phyloP scores from a whole-genome alignment of 2,797 vertebrate genomes.

The Pangasius krempfi region DNA sequence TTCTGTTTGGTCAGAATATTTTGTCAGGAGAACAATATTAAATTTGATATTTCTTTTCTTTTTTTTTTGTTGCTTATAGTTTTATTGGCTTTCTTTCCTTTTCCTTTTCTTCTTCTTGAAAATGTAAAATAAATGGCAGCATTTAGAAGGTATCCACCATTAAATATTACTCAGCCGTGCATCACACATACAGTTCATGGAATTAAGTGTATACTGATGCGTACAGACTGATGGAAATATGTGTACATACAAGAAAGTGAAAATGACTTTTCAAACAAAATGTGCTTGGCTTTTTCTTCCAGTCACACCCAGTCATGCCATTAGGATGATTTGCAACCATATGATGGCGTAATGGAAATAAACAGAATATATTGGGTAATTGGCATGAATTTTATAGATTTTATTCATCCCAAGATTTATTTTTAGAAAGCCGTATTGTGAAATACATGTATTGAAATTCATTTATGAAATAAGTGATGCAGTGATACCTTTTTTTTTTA shows the following conservation, averaged over 20 bases:
- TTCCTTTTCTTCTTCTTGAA: neutral
- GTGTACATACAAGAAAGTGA: neutral
- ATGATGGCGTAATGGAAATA: neutral
- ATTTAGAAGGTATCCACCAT: neutral
- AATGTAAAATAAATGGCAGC: neutral
- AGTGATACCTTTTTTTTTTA: neutral
- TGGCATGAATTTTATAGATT: neutral
- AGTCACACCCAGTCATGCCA: neutral
- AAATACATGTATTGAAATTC: neutral
- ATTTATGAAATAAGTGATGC: neutral
- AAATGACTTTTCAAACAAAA: neutral
- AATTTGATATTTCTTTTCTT: neutral
- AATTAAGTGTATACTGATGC: neutral
- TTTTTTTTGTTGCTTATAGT: neutral
- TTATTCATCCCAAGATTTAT: neutral
- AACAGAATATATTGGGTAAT: neutral
- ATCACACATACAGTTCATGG: neutral
- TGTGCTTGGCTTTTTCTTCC: neutral
- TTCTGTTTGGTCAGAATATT: neutral
- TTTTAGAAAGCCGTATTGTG: neutral
- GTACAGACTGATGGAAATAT: neutral
- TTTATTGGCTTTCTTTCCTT: neutral
- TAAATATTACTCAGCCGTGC: neutral
- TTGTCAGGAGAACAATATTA: neutral
- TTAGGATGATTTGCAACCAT: neutral